Percentiles rank a stretch among this genome's conserved stretches.
Conservation (phyloP, 2,797 vertebrate genomes). For the Melanotaenia parkinsoni region DNA sequence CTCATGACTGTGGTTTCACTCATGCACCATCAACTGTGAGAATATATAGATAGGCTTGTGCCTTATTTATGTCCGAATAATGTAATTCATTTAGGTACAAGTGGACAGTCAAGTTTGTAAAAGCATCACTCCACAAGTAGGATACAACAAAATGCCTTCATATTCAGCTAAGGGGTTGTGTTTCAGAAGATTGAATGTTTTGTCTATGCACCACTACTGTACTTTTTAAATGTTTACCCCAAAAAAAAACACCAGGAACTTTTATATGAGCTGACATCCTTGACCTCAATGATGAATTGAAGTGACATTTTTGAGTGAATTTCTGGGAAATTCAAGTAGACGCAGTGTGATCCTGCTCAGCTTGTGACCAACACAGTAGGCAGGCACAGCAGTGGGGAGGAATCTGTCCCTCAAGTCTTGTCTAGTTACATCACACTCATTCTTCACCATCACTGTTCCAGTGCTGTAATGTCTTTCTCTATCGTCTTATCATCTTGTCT, state of each 20-base stretch:
- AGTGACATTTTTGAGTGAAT: conserved; percentile 42
- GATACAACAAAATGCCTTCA: background rate
- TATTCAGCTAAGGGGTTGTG: background rate
- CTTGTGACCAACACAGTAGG: conserved; percentile 31
- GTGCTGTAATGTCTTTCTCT: conserved; percentile 59
- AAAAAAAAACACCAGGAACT: background rate
- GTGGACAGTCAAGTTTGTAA: background rate
- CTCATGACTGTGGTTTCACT: background rate
- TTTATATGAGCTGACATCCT: conserved; percentile 13
- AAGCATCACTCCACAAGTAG: background rate
- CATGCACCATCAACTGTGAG: background rate
- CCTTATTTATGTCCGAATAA: background rate
- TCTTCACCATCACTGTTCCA: conserved; percentile 46
- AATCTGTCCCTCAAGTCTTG: conserved; percentile 66
- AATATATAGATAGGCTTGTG: background rate
- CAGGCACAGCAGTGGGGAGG: conserved; percentile 33
- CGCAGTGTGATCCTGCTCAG: conserved; percentile 30
- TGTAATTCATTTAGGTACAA: background rate
- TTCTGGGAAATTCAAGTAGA: conserved; percentile 38
- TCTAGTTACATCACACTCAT: conserved; percentile 63
- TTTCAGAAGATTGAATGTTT: background rate
- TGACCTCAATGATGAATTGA: conserved; percentile 24
- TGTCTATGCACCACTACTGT: background rate
- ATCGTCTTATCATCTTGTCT: conserved; percentile 61
- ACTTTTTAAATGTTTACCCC: background rate